Base-by-base conservation (phyloP, 2,888 invertebrate species). In the Dioctria linearis region DNA sequence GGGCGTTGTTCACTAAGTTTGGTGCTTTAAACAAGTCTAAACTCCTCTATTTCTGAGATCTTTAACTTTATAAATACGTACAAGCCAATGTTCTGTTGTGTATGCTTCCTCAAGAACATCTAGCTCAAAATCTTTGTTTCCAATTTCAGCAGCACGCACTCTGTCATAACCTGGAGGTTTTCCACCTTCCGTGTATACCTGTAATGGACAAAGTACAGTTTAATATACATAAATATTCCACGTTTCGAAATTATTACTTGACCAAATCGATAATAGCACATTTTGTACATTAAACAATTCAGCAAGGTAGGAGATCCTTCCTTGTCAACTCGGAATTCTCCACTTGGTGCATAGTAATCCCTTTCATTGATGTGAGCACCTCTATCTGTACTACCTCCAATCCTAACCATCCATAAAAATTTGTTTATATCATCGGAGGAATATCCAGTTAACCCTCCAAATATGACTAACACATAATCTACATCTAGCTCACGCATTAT, bases 91-190 rank as follows among this genome's bases (percentile, higher is more conserved):
- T 88, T 99, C 99, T 0, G 98, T 98, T 25, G 99, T 99, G 90
- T 98, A 99, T 0, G 99, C 99, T 90, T 99, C 99, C 89, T 99
- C 99, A n/a, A 99, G 90, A n/a, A 97, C 96, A 87, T 98, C 97
- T 83, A 99, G 90, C 89, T 98, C 97, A 90, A 99, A 98, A 90
- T 99, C 97, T 90, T 99, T 99, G 90, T 98, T 97, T 84, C 99
- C 98, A 85, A 99, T 99, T 90, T 99, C 99, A n/a, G 97, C 96
- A 85, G 96, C 95, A 79, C 98, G 92, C 0, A 99, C 98, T 85
- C 98, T 92, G 90, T 99, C 99, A 88, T 95, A 99, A 13, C 99
- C 99, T 2, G 98, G 94, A 51, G 98, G 97, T 85, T 97, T 98
- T 57, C 96, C 95, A 86, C 95, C 96, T 91, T 98, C 98, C 0